Evolutionary conservation across 2,797 vertebrate genomes (phyloP), one percentile per base, ranked within the genome.

Genomic region (Parauchenoglanis ngamensis): DNA sequence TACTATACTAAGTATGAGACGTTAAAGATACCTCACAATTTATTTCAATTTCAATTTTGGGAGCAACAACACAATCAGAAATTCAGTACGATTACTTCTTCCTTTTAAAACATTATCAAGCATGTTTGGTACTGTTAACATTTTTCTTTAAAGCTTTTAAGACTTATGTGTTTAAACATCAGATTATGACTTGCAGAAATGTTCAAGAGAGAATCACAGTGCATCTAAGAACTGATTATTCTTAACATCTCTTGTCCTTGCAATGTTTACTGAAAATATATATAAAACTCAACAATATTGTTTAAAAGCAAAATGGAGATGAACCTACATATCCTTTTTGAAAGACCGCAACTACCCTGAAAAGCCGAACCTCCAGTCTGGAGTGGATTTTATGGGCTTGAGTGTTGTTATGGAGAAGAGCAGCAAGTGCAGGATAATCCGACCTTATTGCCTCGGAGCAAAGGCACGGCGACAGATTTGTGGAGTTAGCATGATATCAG

Each of bases 391-490:
- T 89, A 56, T 35, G 56, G 31, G 63, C 23, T 59, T 23, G n/a
- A 67, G 61, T 68, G 65, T 78, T 65, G 72, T 90, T 84, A 83
- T 72, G 72, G 87, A 84, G 85, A 83, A 86, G 28, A 84, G 72
- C 76, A 80, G 68, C n/a, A 83, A 81, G 84, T 65, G 11, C 79
- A 65, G 83, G 88, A 88, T 86, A 88, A 88, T 88, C 88, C 80
- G 35, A 80, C 85, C 89, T 89, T 87, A 84, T 91, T 90, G 88
- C 87, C 87, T 87, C 63, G 75, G 65, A 86, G 81, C 87, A 89
- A 91, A 92, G 88, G 72, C 88, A 85, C 82, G 83, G 54, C 87
- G 80, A 88, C 89, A 90, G 91, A 89, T 91, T 86, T 92, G 90
- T 89, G 85, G 90, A 85, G 86, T 90, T 91, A 88, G 90, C 90